Percentiles rank a stretch among this genome's conserved stretches.
Conservation (phyloP, 2,113 vertebrate genomes). For the Mugil cephalus region DNA sequence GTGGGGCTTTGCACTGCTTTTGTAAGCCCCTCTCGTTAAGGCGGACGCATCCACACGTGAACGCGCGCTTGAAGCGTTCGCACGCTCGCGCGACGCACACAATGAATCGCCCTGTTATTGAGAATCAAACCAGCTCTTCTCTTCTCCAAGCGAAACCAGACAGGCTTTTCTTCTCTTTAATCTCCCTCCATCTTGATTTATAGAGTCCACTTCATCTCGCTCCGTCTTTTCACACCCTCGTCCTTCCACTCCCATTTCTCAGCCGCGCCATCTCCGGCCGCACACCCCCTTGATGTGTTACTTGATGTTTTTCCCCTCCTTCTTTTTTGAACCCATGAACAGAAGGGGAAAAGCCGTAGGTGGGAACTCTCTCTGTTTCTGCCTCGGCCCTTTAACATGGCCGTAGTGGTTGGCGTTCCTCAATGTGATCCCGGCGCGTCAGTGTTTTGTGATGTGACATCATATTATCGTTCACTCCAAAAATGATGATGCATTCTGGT, state of each 20-base stretch:
- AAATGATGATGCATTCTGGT: neutral
- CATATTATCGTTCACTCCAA: neutral
- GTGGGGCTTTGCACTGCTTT: conserved; percentile 7
- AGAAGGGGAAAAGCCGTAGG: conserved; percentile 28
- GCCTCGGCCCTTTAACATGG: conserved; percentile 16
- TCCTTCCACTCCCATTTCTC: conserved; percentile 32
- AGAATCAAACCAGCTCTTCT: conserved; percentile 49
- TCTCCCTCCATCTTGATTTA: conserved; percentile 71
- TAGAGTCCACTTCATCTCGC: conserved; percentile 71
- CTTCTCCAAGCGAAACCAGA: conserved; percentile 56
- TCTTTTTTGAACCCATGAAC: conserved; percentile 43
- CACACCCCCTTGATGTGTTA: conserved; percentile 51
- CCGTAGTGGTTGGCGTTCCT: neutral
- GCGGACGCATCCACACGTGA: conserved; percentile 15
- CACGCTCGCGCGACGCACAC: conserved; percentile 12
- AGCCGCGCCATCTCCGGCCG: conserved; percentile 34
- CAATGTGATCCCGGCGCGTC: neutral
- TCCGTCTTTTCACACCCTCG: conserved; percentile 46
- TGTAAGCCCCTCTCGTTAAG: conserved; percentile 26
- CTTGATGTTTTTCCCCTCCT: conserved; percentile 45
- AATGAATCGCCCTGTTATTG: conserved; percentile 64
- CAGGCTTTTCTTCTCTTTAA: conserved; percentile 66
- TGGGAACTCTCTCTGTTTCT: conserved; percentile 30
- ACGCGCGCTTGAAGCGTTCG: neutral
- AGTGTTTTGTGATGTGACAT: neutral